Conservation (phyloP, 2,888 invertebrate species). For the Perizoma affinitatum region DNA sequence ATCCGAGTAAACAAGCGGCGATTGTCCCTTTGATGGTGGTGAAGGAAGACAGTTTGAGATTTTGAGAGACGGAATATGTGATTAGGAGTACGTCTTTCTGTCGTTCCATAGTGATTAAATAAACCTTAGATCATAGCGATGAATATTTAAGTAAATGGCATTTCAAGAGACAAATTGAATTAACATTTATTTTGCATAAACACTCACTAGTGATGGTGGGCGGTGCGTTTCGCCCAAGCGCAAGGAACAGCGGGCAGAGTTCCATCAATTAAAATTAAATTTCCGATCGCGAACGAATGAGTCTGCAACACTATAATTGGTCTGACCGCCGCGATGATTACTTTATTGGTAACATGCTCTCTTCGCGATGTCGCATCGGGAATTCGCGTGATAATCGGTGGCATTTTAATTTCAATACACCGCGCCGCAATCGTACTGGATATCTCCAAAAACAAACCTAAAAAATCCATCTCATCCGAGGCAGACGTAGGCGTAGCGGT, state of each 20-base stretch:
- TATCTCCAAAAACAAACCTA: conserved; percentile 47
- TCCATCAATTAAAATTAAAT: conserved; percentile 80
- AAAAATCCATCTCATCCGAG: conserved; percentile 38
- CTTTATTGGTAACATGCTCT: conserved; percentile 75
- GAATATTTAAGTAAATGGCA: conserved; percentile 46
- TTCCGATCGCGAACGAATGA: conserved; percentile 71
- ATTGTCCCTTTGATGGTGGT: conserved; percentile 47
- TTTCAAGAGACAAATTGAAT: conserved; percentile 73
- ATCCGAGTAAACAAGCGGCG: conserved; percentile 52
- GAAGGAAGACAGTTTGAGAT: conserved; percentile 37
- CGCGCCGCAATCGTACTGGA: conserved; percentile 32
- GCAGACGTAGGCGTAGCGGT: conserved; percentile 60
- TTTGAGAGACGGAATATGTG: conserved; percentile 28
- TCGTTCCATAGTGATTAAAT: conserved; percentile 20
- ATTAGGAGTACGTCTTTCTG: conserved; percentile 3
- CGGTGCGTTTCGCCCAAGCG: conserved; percentile 45
- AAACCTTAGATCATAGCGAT: conserved; percentile 33
- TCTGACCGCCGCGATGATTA: conserved; percentile 69
- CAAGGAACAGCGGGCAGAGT: conserved; percentile 51
- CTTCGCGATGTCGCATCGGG: conserved; percentile 53
- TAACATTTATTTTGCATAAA: conserved; percentile 76
- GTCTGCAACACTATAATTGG: conserved; percentile 72
- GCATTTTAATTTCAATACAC: conserved; percentile 62
- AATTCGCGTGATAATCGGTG: conserved; percentile 52
- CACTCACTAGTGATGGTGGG: conserved; percentile 50